Base-by-base conservation (phyloP, 2,797 vertebrate genomes). In the Meda fulgida region DNA sequence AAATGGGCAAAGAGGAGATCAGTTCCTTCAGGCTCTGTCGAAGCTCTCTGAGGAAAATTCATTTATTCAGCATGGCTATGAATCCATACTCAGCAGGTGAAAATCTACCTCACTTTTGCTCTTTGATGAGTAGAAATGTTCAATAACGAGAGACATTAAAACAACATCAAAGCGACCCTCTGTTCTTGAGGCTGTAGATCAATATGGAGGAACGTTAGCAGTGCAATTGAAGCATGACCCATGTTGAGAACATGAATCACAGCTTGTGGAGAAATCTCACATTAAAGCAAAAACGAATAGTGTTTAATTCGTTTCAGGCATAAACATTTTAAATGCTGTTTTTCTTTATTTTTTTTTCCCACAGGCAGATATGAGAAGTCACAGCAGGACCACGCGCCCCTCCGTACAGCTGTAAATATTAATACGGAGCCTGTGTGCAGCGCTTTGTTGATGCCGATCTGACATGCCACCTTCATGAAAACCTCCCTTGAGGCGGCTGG, bases 391-490 rank as follows among this genome's bases (percentile, higher is more conserved):
- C 40, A 21, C 21, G 63, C 80, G 72, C 85, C 88, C 7, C 82
- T 85, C 67, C 86, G 85, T 81, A 71, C n/a, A 65, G 80, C 76
- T 58, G 85, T 86, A 84, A 87, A 85, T 89, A 89, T 88, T 84
- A 87, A 91, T 78, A 66, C 18, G n/a, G 78, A 55, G 38, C 43
- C 75, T 65, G 76, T 73, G 55, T 70, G 55, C 78, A 77, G 86
- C 65, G 84, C 86, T 88, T 83, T 85, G 83, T 81, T 89, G 91
- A 93, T 79, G 91, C 55, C 84, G 82, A 95, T 93, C 77, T 40
- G 89, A 91, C 91, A 88, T 88, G 92, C 90, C 93, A 92, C 91
- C 67, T 80, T 85, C 40, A 60, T 80, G 81, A 89, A 90, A 73
- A 83, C 78, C 83, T 83, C 89, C 93, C 92, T 89, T 16, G 85